Evolutionary conservation across 2,888 invertebrate genomes (phyloP).

Genomic region (Stenotaenia linearis): DNA sequence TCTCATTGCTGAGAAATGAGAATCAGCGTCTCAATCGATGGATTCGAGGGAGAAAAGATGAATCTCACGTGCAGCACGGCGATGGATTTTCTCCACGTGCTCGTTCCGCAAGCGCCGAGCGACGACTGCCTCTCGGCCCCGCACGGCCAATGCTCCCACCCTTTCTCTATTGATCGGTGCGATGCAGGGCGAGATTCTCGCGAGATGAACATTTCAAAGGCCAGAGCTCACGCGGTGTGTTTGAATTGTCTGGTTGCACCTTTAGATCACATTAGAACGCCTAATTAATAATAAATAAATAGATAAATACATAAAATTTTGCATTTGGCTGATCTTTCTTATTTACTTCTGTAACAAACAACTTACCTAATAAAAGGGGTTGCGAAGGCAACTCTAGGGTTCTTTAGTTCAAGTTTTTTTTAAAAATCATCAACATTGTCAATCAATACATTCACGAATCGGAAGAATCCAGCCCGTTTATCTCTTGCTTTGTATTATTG

Average conservation of each 20-base stretch:
- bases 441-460: too few relatives aligned
- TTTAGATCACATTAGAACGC: background rate
- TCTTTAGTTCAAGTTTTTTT: too few relatives aligned
- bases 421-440: too few relatives aligned
- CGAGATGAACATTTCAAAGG: background rate
- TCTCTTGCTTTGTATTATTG: too few relatives aligned
- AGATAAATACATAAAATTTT: too few relatives aligned
- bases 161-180: background rate
- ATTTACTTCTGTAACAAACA: too few relatives aligned
- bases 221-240: too few relatives aligned
- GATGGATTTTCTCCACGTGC: constrained; percentile 14
- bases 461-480: too few relatives aligned
- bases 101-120: constrained; percentile 20
- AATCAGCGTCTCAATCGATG: constrained; percentile 7
- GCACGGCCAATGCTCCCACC: constrained; percentile 16
- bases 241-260: background rate
- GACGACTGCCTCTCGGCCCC: background rate
- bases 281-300: too few relatives aligned
- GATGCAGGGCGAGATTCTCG: background rate
- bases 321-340: too few relatives aligned
- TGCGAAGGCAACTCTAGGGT: too few relatives aligned
- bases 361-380: too few relatives aligned
- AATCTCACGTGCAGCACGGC: constrained; percentile 12
- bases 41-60: background rate
- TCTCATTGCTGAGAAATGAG: constrained; percentile 13